Percentiles rank a stretch among this genome's conserved stretches.
phyloP scores from a whole-genome alignment of 2,888 invertebrate species.

The Sussaba pulchella region DNA sequence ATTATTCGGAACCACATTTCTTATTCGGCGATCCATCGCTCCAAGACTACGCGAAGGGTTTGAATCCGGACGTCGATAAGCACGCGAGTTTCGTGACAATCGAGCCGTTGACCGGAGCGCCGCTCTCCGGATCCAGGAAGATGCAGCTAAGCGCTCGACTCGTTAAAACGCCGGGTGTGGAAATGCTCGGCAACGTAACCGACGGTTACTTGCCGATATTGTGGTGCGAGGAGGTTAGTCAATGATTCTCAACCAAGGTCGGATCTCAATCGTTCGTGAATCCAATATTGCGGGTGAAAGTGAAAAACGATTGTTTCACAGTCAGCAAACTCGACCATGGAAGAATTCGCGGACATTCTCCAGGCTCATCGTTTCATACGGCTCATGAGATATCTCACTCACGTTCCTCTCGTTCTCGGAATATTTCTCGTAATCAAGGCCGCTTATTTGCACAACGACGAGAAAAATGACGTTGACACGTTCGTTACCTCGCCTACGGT shows the following conservation, averaged over 20 bases:
- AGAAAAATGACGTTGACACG: neutral
- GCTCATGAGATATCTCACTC: constrained; percentile 61
- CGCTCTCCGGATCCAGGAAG: constrained; percentile 85
- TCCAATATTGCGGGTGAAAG: constrained; percentile 3
- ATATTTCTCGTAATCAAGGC: constrained; percentile 62
- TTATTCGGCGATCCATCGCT: constrained; percentile 86
- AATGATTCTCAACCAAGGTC: neutral
- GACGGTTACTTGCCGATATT: constrained; percentile 87
- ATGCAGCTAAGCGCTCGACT: constrained; percentile 87
- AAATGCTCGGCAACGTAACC: constrained; percentile 85
- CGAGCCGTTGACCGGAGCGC: constrained; percentile 87
- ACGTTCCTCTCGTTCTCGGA: constrained; percentile 67
- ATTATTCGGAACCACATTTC: constrained; percentile 89
- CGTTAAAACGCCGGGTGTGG: constrained; percentile 81
- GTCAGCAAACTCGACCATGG: constrained; percentile 48
- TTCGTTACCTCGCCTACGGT: constrained; percentile 19
- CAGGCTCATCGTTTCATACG: constrained; percentile 64
- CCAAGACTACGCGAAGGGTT: constrained; percentile 85
- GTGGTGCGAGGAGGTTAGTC: constrained; percentile 88
- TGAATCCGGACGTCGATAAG: constrained; percentile 85
- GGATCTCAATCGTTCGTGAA: neutral
- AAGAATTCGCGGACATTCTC: constrained; percentile 36
- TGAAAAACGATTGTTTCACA: constrained; percentile 46
- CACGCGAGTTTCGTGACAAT: constrained; percentile 87
- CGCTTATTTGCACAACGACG: constrained; percentile 41